Conservation (phyloP, 2,797 vertebrate genomes). For the Pseudochirops cupreus region DNA sequence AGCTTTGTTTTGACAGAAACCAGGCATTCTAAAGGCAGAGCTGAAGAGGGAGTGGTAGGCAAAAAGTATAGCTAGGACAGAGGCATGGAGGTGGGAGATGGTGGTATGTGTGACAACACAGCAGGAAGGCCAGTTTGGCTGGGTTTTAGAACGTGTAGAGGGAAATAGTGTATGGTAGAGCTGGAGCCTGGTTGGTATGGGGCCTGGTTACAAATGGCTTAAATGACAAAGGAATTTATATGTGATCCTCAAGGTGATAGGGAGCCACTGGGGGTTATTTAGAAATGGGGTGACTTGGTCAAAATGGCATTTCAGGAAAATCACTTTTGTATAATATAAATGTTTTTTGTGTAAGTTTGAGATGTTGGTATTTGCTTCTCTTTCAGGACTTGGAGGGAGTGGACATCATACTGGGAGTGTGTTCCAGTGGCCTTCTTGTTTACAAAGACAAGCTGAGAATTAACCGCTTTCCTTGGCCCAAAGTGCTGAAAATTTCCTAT, state of each 20-base stretch:
- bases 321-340: neutral
- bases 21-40: neutral
- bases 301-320: neutral
- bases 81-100: neutral
- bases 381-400: constrained; percentile 94
- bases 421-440: constrained; percentile 95
- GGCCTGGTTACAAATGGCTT: neutral
- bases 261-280: neutral
- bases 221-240: neutral
- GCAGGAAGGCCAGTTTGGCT: neutral
- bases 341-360: constrained; percentile 44
- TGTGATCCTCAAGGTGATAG: neutral
- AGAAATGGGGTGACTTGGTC: neutral
- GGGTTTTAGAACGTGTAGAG: neutral
- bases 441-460: constrained; percentile 98
- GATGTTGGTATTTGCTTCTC: constrained; percentile 6
- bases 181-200: neutral
- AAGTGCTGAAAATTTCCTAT: constrained; percentile 98
- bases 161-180: neutral
- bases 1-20: neutral
- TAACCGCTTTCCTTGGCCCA: constrained; percentile 97
- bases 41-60: neutral
- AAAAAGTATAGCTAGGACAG: neutral
- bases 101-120: neutral
- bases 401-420: constrained; percentile 96